phyloP scores from a whole-genome alignment of 2,888 invertebrate genomes.

The Bombylius major region DNA sequence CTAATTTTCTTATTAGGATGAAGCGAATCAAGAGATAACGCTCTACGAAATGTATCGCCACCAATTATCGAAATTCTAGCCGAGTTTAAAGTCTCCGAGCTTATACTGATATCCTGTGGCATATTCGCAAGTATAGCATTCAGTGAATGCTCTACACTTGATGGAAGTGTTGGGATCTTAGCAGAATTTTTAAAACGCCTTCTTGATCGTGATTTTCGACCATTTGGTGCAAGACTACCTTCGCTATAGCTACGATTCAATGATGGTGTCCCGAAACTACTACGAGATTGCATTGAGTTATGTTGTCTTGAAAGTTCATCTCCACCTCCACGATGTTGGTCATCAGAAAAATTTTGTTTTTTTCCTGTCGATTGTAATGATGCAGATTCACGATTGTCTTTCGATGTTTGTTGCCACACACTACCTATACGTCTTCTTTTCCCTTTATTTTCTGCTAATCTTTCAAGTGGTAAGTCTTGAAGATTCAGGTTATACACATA shows the following conservation, averaged over 20 bases:
- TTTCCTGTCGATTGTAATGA: slow-evolving; percentile 11
- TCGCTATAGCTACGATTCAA: slow-evolving; percentile 44
- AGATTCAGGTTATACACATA: slow-evolving; percentile 92
- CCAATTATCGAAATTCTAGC: slow-evolving; percentile 9
- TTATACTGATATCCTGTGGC: slow-evolving; percentile 17
- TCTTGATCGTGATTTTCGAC: slow-evolving; percentile 18
- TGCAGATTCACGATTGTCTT: slow-evolving; percentile 11
- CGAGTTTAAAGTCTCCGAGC: slow-evolving; percentile 21
- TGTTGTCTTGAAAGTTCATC: slow-evolving; percentile 12
- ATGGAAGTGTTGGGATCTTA: slow-evolving; percentile 19
- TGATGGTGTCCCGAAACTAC: slow-evolving; percentile 24
- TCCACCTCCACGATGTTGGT: slow-evolving; percentile 19
- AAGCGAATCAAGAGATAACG: slow-evolving; percentile 21
- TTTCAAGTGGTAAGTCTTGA: slow-evolving; percentile 68
- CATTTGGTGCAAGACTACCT: slow-evolving; percentile 37
- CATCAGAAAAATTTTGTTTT: slow-evolving; percentile 15
- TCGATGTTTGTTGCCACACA: slow-evolving; percentile 28
- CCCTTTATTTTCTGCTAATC: slow-evolving; percentile 64
- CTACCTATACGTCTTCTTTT: slow-evolving; percentile 47
- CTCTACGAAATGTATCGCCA: slow-evolving; percentile 16
- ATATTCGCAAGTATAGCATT: slow-evolving; percentile 22
- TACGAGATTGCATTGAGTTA: slow-evolving; percentile 10
- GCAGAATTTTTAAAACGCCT: slow-evolving; percentile 17
- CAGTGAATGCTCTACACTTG: slow-evolving; percentile 25
- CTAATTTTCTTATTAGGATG: slow-evolving; percentile 11